Percentiles rank a stretch among this genome's conserved stretches.
These are phyloP conservation scores for Ophion ventricosus DNA, from an alignment of 2,888 invertebrate species.

Conservation along the genomic window DNA sequence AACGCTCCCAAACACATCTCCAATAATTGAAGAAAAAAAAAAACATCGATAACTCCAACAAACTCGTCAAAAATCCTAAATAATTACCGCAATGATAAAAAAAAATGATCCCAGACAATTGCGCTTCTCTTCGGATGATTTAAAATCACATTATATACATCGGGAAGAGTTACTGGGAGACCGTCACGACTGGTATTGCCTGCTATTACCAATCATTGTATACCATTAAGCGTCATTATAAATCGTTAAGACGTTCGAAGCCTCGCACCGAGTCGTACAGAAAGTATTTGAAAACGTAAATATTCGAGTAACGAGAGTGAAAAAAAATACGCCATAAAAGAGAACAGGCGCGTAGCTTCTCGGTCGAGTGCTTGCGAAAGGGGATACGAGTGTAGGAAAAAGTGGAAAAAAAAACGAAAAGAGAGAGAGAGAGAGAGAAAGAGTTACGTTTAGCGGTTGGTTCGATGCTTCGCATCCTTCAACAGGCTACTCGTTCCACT, in stretches of 20 bases:
- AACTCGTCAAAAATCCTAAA: too few relatives aligned
- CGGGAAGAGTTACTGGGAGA: too few relatives aligned
- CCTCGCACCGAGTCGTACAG: slow-evolving; percentile 18
- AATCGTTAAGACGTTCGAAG: slow-evolving; percentile 18
- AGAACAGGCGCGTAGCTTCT: slow-evolving; percentile 45
- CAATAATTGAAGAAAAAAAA: too few relatives aligned
- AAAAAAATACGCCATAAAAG: slow-evolving; percentile 34
- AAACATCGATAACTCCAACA: too few relatives aligned
- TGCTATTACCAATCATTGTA: not conserved
- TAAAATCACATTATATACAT: too few relatives aligned
- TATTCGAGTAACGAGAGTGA: slow-evolving; percentile 53
- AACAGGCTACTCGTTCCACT: slow-evolving; percentile 45
- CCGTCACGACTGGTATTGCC: too few relatives aligned
- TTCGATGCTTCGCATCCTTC: slow-evolving; percentile 56
- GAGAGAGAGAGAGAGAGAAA: slow-evolving; percentile 32
- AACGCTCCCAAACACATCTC: too few relatives aligned
- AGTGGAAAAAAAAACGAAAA: slow-evolving; percentile 28
- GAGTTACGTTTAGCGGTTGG: slow-evolving; percentile 39
- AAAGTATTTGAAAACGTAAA: slow-evolving; percentile 26
- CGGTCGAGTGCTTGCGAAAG: slow-evolving; percentile 57
- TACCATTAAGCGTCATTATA: not conserved
- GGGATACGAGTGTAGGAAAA: slow-evolving; percentile 39
- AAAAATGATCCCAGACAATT: too few relatives aligned
- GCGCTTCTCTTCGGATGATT: too few relatives aligned
- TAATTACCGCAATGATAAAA: too few relatives aligned